Base-by-base conservation (phyloP, 2,888 invertebrate species). In the Phyllotreta striolata region DNA sequence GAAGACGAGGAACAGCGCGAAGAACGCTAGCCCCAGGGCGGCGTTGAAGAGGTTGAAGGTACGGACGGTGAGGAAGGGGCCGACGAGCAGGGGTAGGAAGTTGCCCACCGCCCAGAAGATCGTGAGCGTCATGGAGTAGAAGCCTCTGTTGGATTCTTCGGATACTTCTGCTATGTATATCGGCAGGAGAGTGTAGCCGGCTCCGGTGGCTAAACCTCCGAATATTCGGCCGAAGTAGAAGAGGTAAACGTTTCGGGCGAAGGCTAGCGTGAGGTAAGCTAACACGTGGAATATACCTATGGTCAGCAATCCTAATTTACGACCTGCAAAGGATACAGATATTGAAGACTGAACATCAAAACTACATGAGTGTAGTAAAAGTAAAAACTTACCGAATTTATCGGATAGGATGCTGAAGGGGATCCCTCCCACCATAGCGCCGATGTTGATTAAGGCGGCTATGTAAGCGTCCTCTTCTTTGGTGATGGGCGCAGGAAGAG, bases 111-210 rank as follows among this genome's bases (percentile, higher is more conserved):
- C 83, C 66, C 92, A 88, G 81, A 91, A 91, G 43, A 89, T 83
- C 73, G 91, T 91, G 62, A 93, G 86, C 64, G 92, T 88, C 0
- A 66, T 65, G 6, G 71, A 66, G 0, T 95, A 82, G 0, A 91
- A 88, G 0, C 95, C 95, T 66, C 95, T 84, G 8, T 89, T 86
- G 12, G 90, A 88, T 64, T 89, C 88, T 83, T 91, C 80, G 1
- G 93, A 87, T 46, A 93, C 90, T 81, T 95, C 95, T 52, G 92
- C 92, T 66, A 93, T 87, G 81, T 95, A 95, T 86, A 93, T 90
- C 0, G 95, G 93, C 0, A 89, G 86, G 0, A 89, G 86, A 0
- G 90, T 88, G 81, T 89, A 91, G 9, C 88, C 83, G 74, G 89
- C 87, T 0, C 91, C 90, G 0, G 89, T 85, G 0, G 87, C 87